Conservation (phyloP, 1,140 invertebrate genomes). For the Thaumetopoea pityocampa region DNA sequence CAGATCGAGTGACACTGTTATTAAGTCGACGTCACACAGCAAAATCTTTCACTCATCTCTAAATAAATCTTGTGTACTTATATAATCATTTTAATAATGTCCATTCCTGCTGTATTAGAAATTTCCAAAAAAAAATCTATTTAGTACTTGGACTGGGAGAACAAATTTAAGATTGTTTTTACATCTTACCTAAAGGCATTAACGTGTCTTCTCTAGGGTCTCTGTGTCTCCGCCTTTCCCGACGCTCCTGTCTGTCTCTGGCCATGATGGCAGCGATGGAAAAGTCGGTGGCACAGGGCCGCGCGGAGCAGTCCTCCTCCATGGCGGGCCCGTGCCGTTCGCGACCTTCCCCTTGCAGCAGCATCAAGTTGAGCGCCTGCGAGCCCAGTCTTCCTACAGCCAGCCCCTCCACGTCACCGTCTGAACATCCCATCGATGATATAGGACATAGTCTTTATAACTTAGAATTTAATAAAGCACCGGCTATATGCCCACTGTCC, state of each 20-base stretch:
- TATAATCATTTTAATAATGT: too few species aligned
- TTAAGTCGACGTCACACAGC: too few species aligned
- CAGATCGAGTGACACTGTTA: too few species aligned
- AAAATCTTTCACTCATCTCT: too few species aligned
- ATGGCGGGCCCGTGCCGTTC: conserved; percentile 53
- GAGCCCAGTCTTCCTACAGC: conserved; percentile 41
- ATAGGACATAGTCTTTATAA: conserved; percentile 48
- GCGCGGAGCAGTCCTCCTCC: conserved; percentile 78
- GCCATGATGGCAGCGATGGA: conserved; percentile 93
- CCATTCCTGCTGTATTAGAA: too few species aligned
- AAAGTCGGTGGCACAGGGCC: conserved; percentile 88
- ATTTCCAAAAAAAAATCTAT: too few species aligned
- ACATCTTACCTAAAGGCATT: conserved; percentile 56
- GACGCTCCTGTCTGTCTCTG: conserved; percentile 76
- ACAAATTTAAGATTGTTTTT: not conserved
- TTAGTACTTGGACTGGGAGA: too few species aligned
- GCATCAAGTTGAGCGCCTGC: conserved; percentile 62
- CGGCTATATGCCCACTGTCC: not conserved
- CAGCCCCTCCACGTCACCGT: conserved; percentile 54
- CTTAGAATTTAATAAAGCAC: conserved; percentile 17
- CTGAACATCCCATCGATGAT: conserved; percentile 66
- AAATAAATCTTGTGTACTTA: too few species aligned
- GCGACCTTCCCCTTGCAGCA: conserved; percentile 65
- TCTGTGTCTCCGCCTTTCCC: conserved; percentile 57
- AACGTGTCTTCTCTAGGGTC: conserved; percentile 70